Evolutionary conservation across 2,113 vertebrate species (phyloP).

Genomic region (Rhinichthys klamathensis): DNA sequence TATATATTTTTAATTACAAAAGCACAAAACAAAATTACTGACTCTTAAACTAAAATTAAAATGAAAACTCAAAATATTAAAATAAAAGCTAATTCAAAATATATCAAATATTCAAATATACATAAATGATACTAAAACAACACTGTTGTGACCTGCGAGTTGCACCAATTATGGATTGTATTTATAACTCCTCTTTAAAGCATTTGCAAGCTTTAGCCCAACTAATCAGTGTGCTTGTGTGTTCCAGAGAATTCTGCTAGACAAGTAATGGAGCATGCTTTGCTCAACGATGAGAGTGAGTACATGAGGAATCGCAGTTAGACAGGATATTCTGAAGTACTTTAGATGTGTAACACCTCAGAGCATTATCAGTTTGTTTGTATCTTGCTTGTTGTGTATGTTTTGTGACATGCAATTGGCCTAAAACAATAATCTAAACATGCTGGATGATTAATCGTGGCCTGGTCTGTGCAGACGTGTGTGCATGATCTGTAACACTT

Average conservation of each 20-base stretch:
- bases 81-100: not conserved
- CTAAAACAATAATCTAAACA: not conserved
- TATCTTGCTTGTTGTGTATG: conserved; percentile 43
- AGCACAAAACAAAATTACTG: not conserved
- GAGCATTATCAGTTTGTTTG: conserved; percentile 27
- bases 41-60: not conserved
- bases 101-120: not conserved
- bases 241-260: conserved; percentile 79
- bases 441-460: conserved; percentile 40
- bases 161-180: conserved; percentile 19
- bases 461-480: conserved; percentile 35
- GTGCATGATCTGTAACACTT: conserved; percentile 46
- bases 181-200: conserved; percentile 37
- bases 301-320: conserved; percentile 58
- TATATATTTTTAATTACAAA: not conserved
- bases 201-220: conserved; percentile 49
- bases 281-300: conserved; percentile 98
- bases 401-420: conserved; percentile 24
- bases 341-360: not conserved
- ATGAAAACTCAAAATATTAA: not conserved
- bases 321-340: not conserved
- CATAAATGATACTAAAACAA: not conserved
- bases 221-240: conserved; percentile 59
- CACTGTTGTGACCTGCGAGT: not conserved
- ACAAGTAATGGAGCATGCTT: conserved; percentile 91